phyloP scores from a whole-genome alignment of 1,140 invertebrate genomes.

The Neodiprion fabricii region DNA sequence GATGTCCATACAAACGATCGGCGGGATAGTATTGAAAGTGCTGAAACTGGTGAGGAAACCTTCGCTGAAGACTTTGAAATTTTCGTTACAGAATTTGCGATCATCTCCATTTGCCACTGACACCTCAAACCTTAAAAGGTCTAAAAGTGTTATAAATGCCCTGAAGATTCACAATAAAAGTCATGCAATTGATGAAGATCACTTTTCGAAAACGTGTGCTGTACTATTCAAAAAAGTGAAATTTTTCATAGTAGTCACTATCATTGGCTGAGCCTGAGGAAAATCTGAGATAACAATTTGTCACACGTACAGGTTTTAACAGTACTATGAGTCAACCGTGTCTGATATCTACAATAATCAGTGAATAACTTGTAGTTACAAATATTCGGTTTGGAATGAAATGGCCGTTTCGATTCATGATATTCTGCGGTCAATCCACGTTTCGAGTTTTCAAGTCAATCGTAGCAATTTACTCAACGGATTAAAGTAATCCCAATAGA shows the following conservation, averaged over 20 bases:
- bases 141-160: background rate
- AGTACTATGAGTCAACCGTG: conserved; percentile 25
- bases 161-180: no score
- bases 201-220: no score
- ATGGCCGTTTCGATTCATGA: background rate
- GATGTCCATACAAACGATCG: conserved; percentile 78
- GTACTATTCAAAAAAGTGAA: no score
- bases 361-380: background rate
- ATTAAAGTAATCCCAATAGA: background rate
- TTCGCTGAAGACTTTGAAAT: conserved; percentile 16
- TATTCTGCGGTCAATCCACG: background rate
- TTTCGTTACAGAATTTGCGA: background rate
- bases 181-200: no score
- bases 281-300: conserved; percentile 16
- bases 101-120: background rate
- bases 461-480: background rate
- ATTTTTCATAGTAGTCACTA: background rate
- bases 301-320: conserved; percentile 21
- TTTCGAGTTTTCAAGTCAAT: background rate
- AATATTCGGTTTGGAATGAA: background rate
- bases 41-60: conserved; percentile 76
- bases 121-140: background rate
- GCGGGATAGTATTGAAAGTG: conserved; percentile 77
- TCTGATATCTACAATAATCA: conserved; percentile 13
- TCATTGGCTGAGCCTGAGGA: conserved; percentile 3